Base-by-base conservation (phyloP, 2,113 vertebrate species). In the Trachemys scripta region DNA sequence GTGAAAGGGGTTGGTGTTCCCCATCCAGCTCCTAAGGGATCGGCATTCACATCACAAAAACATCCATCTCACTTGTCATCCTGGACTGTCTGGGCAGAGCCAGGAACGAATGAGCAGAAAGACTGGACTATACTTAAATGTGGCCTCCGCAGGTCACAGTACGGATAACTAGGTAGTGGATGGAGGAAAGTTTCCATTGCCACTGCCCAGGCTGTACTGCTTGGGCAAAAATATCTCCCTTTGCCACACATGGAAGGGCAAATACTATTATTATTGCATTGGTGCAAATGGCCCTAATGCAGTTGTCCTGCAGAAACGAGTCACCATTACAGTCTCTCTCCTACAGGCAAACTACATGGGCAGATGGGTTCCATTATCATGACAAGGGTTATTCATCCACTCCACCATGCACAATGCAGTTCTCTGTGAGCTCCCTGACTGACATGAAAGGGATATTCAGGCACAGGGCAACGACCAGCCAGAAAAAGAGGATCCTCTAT, bases 401-500 rank as follows among this genome's bases (percentile, higher is more conserved):
- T 45, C 57, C 72, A 56, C 45, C 29, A 0, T 8, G 10, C 65
- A 82, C 35, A 75, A 16, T 25, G 24, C 49, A 42, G 4, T 49
- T 81, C 83, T 65, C 0, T 25, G 24, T n/a, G 35, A 38, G 20
- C 4, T 54, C 7, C 80, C 24, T 88, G 53, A 13, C 19, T 57
- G 12, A 10, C 59, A 12, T 0, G 0, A 29, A 90, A 81, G 69
- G 31, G 51, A 1, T 16, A 7, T 50, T 65, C 47, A 11, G n/a
- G n/a, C 82, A 81, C 54, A 53, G 11, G 69, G 8, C 10, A 38
- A 1, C 80, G 29, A 8, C 2, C 78, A n/a, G 9, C 14, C 51
- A 56, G 12, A 65, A 69, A 49, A 25, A 84, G 38, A 84, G 88
- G 59, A 78, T 8, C 5, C 0, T 0, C 17, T 29, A 1, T 85